Evolutionary conservation across 2,113 vertebrate genomes (phyloP), one percentile per base, ranked within the genome.

Genomic region (Meles meles): DNA sequence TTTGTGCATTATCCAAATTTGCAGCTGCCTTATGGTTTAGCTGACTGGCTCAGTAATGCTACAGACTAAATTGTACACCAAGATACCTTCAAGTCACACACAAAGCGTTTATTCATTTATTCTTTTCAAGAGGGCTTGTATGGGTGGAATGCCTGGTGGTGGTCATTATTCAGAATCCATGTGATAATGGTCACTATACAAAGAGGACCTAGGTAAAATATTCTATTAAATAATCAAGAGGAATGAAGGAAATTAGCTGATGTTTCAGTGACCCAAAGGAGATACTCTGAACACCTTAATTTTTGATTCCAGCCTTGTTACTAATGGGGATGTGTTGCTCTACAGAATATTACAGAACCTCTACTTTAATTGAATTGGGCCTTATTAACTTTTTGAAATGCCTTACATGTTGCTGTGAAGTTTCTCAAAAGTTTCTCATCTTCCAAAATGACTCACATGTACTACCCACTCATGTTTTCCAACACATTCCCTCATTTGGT

Each of bases 1-100:
- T 98, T 96, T 98, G 92, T 94, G 85, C 88, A 76, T 88, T 90
- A 96, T 95, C 95, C 94, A 98, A 69, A 72, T 96, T 92, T 97
- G 96, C 96, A 98, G 96, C 93, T 98, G 97, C 90, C 84, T 97
- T 98, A 90, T 72, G 59, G 65, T n/a, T 97, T 42, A 96, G 90
- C 52, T 96, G 96, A 98, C 94, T 98, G 95, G 95, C 65, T 98
- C 96, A 96, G 97, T 94, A 92, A 96, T 79, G 63, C 72, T 86
- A 72, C n/a, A 96, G 76, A 96, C 88, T 95, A 97, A 98, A 96
- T 98, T 94, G 93, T 39, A 88, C 67, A 89, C 42, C 39, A 84
- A 93, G 88, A 87, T 74, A 98, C 83, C 95, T 98, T 96, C 23
- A 97, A 96, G 59, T 42, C 44, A 92, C 65, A 97, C 20, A 67